Conservation (phyloP, 2,113 vertebrate genomes). For the Pyrgilauda ruficollis region DNA sequence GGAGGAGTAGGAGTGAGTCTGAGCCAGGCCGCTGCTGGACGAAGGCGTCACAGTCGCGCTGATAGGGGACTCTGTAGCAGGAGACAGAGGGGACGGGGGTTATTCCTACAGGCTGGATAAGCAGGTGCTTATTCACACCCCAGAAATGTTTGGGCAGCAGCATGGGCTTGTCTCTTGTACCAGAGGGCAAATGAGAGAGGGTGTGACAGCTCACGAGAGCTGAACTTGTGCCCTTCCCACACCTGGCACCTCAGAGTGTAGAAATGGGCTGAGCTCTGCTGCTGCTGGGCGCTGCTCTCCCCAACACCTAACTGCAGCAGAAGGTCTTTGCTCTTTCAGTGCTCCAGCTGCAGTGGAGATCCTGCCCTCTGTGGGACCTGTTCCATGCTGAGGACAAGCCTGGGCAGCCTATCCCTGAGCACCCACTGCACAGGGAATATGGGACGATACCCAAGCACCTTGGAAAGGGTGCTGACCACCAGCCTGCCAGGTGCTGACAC, state of each 20-base stretch:
- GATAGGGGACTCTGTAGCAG: conserved; percentile 84
- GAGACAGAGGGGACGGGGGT: conserved; percentile 22
- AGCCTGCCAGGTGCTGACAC: neutral
- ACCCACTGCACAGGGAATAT: neutral
- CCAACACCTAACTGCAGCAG: neutral
- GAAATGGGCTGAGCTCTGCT: neutral
- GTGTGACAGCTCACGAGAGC: neutral
- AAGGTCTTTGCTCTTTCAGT: neutral
- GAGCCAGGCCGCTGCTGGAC: conserved; percentile 77
- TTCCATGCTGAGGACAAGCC: neutral
- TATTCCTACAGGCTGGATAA: neutral
- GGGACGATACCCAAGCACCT: neutral
- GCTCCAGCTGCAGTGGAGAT: neutral
- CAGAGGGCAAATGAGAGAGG: neutral
- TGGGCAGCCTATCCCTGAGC: neutral
- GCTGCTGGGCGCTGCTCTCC: neutral
- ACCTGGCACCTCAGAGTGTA: neutral
- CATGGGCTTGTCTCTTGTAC: neutral
- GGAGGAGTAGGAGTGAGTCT: conserved; percentile 93
- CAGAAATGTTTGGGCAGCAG: neutral
- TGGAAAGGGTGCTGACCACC: neutral
- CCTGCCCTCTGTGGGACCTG: accelerated
- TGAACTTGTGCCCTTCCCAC: neutral
- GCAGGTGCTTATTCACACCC: neutral
- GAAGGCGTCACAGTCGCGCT: conserved; percentile 78